phyloP scores from a whole-genome alignment of 2,113 vertebrate species.

The Syngnathoides biaculeatus region DNA sequence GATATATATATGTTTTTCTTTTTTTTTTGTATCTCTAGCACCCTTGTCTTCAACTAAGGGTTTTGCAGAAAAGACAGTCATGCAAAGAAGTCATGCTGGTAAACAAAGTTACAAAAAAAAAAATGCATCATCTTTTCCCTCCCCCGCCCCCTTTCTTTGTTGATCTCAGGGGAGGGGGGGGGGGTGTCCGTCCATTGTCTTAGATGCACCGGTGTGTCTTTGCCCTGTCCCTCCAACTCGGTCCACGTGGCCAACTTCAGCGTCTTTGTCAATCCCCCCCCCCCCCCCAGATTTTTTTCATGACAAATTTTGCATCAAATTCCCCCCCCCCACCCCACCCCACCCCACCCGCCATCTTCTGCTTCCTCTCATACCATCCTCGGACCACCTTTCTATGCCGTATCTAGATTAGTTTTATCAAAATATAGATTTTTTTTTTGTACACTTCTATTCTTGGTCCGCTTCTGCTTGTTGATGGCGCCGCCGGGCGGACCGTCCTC shows the following conservation, averaged over 20 bases:
- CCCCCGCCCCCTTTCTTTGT: constrained; percentile 37
- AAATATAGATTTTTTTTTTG: constrained; percentile 76
- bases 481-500: constrained; percentile 35
- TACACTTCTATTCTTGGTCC: constrained; percentile 61
- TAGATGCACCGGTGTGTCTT: constrained; percentile 42
- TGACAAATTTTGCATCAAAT: constrained; percentile 26
- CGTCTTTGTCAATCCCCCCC: neutral
- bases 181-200: constrained; percentile 38
- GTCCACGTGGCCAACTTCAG: constrained; percentile 19
- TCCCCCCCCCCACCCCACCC: constrained; percentile 6
- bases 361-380: constrained; percentile 21
- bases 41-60: constrained; percentile 77
- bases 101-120: constrained; percentile 83
- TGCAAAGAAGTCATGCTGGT: constrained; percentile 82
- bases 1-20: constrained; percentile 69
- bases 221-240: constrained; percentile 36
- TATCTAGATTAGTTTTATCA: constrained; percentile 68
- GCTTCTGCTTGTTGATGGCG: constrained; percentile 33
- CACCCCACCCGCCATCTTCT: neutral
- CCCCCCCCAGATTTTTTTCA: constrained; percentile 33
- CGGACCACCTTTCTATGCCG: constrained; percentile 42
- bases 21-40: constrained; percentile 76
- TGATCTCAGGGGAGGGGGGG: constrained; percentile 36
- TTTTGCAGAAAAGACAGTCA: constrained; percentile 80
- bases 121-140: constrained; percentile 72